Base-by-base conservation (phyloP, 2,888 invertebrate genomes). In the Drosophila flavopinicola region DNA sequence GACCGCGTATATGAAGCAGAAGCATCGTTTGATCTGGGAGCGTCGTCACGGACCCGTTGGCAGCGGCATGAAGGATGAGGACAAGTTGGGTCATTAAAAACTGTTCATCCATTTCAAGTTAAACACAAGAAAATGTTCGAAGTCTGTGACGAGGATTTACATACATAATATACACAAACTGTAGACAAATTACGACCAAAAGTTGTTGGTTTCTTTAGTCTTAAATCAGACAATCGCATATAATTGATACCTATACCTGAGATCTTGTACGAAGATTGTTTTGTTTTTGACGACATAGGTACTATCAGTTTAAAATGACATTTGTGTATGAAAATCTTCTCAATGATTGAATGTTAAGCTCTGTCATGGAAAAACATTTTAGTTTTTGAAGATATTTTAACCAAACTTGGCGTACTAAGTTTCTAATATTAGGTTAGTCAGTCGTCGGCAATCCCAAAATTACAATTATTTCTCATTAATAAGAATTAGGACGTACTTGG, bases 21-120 rank as follows among this genome's bases (percentile, higher is more conserved):
- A 99, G 90, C 99, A 99, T 92, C 96, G 99, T 74, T 93, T 99
- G 94, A 93, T 99, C 82, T 99, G 98, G 98, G 99, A 99, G 92
- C 94, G 98, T 89, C 94, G 98, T 69, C 94, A 99, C 83, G 97
- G 97, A 6, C 94, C 94, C 10, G 94, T 95, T 41, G 95, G 95
- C 66, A 90, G 92, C 58, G 95, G 95, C 61, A 94, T 93, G 92
- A 93, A 93, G 74, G 69, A 71, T 2, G 45, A 65, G 0, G 66
- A 57, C 11, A 84, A 45, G 70, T 68, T 15, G 65, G 49, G 38
- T 2, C 88, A 86, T 30, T 88, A 77, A 75, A 54, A 29, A 23
- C 23, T 48, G 7, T 24, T 7, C 7, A 13, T 23, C 30, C 29
- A 24, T 15, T 45, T 37, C 23, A 38, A 17, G 17, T 35, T 33